A percentile compares a stretch with the other conserved stretches of the same genome.
Conservation (phyloP, 2,888 invertebrate genomes). For the Arge pagana region DNA sequence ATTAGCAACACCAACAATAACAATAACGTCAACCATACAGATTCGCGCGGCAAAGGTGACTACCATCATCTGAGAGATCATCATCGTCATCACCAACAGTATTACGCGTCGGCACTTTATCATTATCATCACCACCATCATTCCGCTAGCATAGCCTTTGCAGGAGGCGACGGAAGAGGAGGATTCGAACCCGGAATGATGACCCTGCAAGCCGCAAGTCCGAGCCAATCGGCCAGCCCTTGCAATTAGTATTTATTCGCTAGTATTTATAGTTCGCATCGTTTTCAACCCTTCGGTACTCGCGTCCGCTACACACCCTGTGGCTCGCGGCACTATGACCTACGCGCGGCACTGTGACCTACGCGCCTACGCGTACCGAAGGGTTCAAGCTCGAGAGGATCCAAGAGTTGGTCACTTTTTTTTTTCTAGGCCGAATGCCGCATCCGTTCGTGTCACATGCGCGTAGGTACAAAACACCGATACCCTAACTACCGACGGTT, state of each 20-base stretch:
- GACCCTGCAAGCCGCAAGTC: constrained; percentile 43
- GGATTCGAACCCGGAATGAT: constrained; percentile 38
- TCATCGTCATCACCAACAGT: constrained; percentile 53
- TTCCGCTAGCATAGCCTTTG: constrained; percentile 32
- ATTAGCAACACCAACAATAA: constrained; percentile 28
- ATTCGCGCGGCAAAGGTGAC: constrained; percentile 32
- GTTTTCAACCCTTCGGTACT: too few species aligned
- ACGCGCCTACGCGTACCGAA: too few species aligned
- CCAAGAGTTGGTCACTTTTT: too few species aligned
- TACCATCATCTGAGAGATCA: constrained; percentile 34
- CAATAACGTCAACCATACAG: constrained; percentile 17
- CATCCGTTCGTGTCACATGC: too few species aligned
- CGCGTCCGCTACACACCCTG: too few species aligned
- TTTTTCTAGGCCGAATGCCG: too few species aligned
- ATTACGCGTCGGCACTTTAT: constrained; percentile 53
- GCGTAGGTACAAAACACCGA: too few species aligned
- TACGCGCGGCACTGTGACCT: too few species aligned
- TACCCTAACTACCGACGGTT: too few species aligned
- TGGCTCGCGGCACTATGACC: too few species aligned
- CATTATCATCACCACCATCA: constrained; percentile 55
- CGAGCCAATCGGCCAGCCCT: constrained; percentile 47
- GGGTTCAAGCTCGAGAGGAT: too few species aligned
- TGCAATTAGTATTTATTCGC: constrained; percentile 38
- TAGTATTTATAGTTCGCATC: constrained; percentile 1
- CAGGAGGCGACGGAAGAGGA: constrained; percentile 29